Conservation (phyloP, 2,113 vertebrate species). For the Holacanthus passer region DNA sequence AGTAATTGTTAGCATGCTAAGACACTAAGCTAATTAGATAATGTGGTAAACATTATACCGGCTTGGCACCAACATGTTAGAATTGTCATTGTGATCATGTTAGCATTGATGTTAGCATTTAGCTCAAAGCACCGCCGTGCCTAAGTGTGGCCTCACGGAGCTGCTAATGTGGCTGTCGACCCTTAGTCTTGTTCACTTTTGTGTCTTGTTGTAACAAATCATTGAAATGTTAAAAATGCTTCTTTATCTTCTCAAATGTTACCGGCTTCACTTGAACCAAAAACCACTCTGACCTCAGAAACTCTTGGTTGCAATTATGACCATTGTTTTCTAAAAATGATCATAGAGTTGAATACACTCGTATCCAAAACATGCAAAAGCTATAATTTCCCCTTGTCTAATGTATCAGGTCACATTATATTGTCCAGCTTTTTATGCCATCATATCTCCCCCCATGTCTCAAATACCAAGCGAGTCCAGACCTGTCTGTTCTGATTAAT, state of each 20-base stretch:
- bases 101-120: background rate
- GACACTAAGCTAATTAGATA: background rate
- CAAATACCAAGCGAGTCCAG: conserved; percentile 58
- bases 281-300: background rate
- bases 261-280: background rate
- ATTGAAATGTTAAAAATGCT: too few relatives aligned
- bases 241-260: background rate
- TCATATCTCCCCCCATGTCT: conserved; percentile 25
- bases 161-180: too few relatives aligned
- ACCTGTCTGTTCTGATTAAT: conserved; percentile 66
- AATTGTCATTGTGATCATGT: background rate
- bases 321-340: background rate
- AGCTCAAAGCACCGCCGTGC: too few relatives aligned
- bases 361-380: background rate
- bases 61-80: background rate
- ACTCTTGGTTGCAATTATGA: background rate
- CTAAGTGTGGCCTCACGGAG: too few relatives aligned
- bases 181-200: background rate
- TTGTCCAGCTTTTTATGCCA: background rate
- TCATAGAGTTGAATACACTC: background rate
- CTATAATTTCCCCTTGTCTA: background rate
- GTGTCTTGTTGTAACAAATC: too few relatives aligned
- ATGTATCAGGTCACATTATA: background rate
- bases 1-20: background rate
- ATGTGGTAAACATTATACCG: background rate